Conservation (phyloP, 2,113 vertebrate genomes). For the Caloenas nicobarica region DNA sequence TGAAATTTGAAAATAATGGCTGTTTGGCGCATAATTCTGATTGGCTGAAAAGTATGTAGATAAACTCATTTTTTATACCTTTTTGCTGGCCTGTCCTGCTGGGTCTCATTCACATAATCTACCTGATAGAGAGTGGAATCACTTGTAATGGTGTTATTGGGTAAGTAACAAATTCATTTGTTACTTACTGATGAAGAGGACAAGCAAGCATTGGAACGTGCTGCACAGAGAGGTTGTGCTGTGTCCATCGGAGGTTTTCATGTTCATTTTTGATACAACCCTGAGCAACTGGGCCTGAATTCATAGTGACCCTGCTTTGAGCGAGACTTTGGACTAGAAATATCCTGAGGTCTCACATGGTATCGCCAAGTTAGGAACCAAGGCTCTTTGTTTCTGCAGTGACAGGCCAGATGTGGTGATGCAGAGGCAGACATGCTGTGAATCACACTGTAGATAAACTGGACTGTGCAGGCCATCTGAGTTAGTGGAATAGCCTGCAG, state of each 20-base stretch:
- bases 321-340: background rate
- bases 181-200: background rate
- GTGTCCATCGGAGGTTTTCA: background rate
- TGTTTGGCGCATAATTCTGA: background rate
- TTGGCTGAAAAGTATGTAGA: background rate
- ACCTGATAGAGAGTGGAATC: background rate
- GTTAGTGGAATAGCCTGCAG: background rate
- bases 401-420: background rate
- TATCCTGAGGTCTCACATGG: accelerated
- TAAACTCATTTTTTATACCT: background rate
- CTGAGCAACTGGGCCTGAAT: background rate
- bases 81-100: background rate
- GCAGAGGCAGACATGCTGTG: background rate
- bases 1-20: background rate
- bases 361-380: background rate
- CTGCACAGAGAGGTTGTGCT: background rate
- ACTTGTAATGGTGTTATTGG: too few species aligned
- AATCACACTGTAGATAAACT: background rate
- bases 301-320: background rate
- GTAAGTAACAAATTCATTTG: accelerated
- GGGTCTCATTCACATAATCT: background rate
- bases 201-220: background rate
- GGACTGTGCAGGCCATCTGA: background rate
- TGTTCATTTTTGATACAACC: background rate
- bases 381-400: background rate